These are phyloP conservation scores for Emys orbicularis DNA, from an alignment of 2,797 vertebrate genomes.

Conservation along the genomic window DNA sequence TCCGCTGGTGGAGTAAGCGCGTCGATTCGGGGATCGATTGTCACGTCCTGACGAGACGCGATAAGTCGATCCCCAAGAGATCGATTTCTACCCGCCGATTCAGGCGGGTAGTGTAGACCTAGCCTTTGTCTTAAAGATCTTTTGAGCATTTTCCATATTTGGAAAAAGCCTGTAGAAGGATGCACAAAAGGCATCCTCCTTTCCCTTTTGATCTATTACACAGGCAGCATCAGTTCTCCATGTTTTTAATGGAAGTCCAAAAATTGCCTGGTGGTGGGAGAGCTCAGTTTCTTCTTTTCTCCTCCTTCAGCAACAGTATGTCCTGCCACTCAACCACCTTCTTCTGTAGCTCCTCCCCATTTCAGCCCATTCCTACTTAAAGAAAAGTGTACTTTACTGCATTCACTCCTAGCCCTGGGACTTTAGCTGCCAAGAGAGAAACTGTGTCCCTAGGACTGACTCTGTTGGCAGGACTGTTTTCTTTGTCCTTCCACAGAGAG, in stretches of 20 bases:
- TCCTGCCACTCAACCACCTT: background rate
- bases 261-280: background rate
- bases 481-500: background rate
- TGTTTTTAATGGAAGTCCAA: background rate
- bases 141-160: background rate
- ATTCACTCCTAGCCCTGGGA: background rate
- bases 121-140: background rate
- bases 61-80: no score
- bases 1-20: no score
- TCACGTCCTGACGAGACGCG: no score
- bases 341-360: background rate
- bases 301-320: background rate
- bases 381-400: background rate
- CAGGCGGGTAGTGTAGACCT: no score
- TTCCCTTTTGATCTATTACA: background rate
- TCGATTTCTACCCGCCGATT: no score
- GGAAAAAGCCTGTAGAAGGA: background rate
- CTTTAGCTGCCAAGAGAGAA: background rate
- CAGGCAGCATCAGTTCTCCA: background rate
- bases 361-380: background rate
- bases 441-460: background rate
- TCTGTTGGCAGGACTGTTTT: background rate
- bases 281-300: background rate
- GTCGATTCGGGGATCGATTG: no score
- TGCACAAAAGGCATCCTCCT: background rate